Evolutionary conservation across 2,797 vertebrate species (phyloP), one percentile per base, ranked within the genome.

Genomic region (Crax fasciolata): DNA sequence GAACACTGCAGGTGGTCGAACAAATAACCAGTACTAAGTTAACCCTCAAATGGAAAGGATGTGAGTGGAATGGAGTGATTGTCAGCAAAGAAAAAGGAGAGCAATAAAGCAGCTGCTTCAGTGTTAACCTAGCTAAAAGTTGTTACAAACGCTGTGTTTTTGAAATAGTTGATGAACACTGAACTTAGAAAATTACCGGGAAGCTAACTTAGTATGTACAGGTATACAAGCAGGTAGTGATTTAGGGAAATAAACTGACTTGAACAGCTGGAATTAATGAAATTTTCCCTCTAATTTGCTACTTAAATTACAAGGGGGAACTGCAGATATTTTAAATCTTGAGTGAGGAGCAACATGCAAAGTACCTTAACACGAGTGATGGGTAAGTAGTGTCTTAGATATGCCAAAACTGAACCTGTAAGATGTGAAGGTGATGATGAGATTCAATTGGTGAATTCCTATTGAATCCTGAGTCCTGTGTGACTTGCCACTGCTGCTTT

Each of bases 1-100:
- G 35, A 89, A 16, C 75, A 63, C 90, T 78, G 13, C n/a, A 39
- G 84, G 67, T 84, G 92, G 73, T 86, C 79, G 75, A 35, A 90
- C 11, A 39, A 86, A 70, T 48, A 55, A 65, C 67, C 11, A 2
- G 27, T 65, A 27, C 43, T 75, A 4, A 35, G 7, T 65, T 67
- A 24, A 20, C 66, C 48, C 65, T 94, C 24, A 21, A 9, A 62
- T 12, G 35, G 78, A 16, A 7, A 11, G 67, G 9, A 27, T 63
- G 52, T 11, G 32, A 58, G 27, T 57, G 15, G 13, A 28, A 16
- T n/a, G 30, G 20, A 58, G 39, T 51, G 57, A 57, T 32, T 73
- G 68, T 66, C 73, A 72, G 66, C 44, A 28, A 25, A 24, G 41
- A 32, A 49, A 65, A 67, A 57, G n/a, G 49, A 32, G 11, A 70